Base-by-base conservation (phyloP, 2,113 vertebrate species). In the Xenus cinereus region DNA sequence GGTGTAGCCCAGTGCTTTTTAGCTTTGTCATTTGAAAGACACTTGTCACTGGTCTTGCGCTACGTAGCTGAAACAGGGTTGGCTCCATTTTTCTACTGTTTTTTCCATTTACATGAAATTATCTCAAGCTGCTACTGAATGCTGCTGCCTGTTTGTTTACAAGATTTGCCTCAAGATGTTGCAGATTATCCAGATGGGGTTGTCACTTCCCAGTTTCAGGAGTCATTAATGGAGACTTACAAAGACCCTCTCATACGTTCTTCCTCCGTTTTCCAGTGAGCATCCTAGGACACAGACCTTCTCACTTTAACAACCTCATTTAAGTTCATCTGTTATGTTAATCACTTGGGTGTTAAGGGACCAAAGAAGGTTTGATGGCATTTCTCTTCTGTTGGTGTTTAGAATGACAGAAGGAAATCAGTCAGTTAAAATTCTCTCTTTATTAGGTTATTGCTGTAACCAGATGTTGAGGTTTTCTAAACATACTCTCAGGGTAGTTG, bases 391-490 rank as follows among this genome's bases (percentile, higher is more conserved):
- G 26, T 35, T 30, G 4, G 0, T 56, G 28, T 64, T 71, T 84
- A 83, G 53, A 68, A 73, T 24, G 60, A 59, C 12, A n/a, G 51
- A 76, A 93, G 50, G 66, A 90, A 96, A 71, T 28, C 53, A 69
- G 45, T 60, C 35, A 33, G 89, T 82, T 75, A 32, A 59, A 94
- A 73, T 82, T 78, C 51, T 45, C 50, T 64, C 63, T 84, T 80
- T 45, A n/a, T 48, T 60, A 56, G 72, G 50, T 57, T 93, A 22
- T 69, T 60, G 11, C 75, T 57, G 2, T 59, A 92, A 80, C 28
- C 92, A 60, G 64, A 62, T 82, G 81, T 68, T 81, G 86, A 78
- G 66, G 86, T 93, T 92, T 95, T 64, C 82, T 53, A 41, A 26
- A 69, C 35, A 4, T 4, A 7, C 39, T 64, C 45, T 37, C 45